Evolutionary conservation across 2,888 invertebrate genomes (phyloP).

Genomic region (Meteorus colon): DNA sequence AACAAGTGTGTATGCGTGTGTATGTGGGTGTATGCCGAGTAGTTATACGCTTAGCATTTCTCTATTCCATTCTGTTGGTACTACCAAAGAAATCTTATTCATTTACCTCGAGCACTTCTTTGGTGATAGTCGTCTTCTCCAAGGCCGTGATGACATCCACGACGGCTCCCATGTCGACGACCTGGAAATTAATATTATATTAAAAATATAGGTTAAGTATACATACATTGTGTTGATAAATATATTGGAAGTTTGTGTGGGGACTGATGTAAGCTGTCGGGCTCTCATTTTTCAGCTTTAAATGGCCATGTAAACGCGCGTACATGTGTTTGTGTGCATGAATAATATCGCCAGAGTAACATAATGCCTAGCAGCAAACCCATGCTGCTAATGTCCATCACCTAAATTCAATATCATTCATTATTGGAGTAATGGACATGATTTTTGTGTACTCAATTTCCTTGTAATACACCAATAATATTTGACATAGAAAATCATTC

Average conservation of each 20-base stretch:
- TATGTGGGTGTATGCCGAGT: conserved; percentile 47
- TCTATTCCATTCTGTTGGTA: conserved; percentile 60
- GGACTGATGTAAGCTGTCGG: neutral
- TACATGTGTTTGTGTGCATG: neutral
- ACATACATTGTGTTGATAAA: neutral
- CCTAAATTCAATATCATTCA: neutral
- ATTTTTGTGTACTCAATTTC: neutral
- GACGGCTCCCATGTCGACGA: conserved; percentile 95
- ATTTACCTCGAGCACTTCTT: conserved; percentile 89
- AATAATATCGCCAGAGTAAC: neutral
- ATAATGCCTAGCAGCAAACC: neutral
- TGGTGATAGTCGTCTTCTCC: conserved; percentile 93
- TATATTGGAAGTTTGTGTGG: neutral
- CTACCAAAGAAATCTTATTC: neutral
- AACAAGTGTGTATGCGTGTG: neutral
- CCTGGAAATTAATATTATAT: conserved; percentile 76
- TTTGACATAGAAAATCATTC: neutral
- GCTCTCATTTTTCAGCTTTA: neutral
- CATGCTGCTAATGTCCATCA: neutral
- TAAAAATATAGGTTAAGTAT: conserved; percentile 14
- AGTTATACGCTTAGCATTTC: conserved; percentile 61
- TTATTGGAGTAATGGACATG: neutral
- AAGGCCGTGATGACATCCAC: conserved; percentile 93
- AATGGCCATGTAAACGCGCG: neutral
- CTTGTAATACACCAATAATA: neutral